These are phyloP conservation scores for Unio pictorum DNA, from an alignment of 2,888 invertebrate genomes.

Conservation along the genomic window DNA sequence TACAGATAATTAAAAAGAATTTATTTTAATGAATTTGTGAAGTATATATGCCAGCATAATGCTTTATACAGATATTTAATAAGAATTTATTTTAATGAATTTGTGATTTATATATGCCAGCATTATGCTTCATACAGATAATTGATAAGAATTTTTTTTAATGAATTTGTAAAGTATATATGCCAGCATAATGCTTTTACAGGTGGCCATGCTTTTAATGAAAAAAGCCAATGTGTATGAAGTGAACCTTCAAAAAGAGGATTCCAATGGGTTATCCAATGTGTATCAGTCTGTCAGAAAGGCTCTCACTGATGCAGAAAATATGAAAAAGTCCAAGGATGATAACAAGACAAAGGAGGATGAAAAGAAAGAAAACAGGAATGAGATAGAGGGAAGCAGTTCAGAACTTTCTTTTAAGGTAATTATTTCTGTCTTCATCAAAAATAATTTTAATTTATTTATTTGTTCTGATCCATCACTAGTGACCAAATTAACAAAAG, in stretches of 20 bases:
- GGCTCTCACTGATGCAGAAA: constrained; percentile 17
- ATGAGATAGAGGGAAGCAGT: neutral
- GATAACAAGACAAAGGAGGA: constrained; percentile 16
- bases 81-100: too few species aligned
- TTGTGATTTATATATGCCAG: too few species aligned
- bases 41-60: too few species aligned
- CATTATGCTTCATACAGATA: too few species aligned
- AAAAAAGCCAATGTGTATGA: constrained; percentile 45
- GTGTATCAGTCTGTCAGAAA: constrained; percentile 52
- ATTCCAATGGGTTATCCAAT: constrained; percentile 40
- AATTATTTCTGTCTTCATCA: neutral
- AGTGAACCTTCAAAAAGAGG: constrained; percentile 61
- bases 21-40: too few species aligned
- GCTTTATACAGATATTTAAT: too few species aligned
- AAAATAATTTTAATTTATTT: too few species aligned
- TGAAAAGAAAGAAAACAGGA: constrained; percentile 20
- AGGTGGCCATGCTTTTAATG: constrained; percentile 63
- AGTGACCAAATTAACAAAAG: too few species aligned
- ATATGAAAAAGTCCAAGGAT: constrained; percentile 19
- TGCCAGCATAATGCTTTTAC: neutral
- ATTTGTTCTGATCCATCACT: too few species aligned
- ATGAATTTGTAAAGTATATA: too few species aligned
- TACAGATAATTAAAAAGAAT: constrained; percentile 23
- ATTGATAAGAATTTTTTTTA: too few species aligned
- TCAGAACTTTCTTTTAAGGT: neutral